Conservation (phyloP, 2,797 vertebrate species). For the Cossypha polioptera region DNA sequence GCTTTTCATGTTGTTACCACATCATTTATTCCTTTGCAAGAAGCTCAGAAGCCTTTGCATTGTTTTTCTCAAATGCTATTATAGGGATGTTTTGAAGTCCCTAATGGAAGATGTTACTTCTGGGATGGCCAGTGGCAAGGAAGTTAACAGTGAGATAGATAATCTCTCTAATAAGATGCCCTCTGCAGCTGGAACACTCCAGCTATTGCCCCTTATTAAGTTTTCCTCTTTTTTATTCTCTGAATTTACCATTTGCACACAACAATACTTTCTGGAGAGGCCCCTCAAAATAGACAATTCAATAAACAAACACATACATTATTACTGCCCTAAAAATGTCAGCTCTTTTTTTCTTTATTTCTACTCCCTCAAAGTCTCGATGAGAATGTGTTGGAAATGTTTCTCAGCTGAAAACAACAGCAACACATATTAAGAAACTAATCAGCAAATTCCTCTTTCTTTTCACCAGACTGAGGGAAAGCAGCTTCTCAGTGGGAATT, state of each 20-base stretch:
- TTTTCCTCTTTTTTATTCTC: neutral
- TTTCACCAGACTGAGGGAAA: neutral
- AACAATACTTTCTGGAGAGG: neutral
- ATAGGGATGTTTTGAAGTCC: neutral
- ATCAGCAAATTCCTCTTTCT: slow-evolving; percentile 39
- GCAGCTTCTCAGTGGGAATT: slow-evolving; percentile 11
- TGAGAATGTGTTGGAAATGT: neutral
- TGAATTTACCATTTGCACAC: neutral
- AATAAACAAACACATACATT: slow-evolving; percentile 28
- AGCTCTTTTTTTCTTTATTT: neutral
- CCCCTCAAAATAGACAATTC: neutral
- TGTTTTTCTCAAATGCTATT: neutral
- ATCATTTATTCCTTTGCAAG: neutral
- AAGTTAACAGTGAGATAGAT: neutral
- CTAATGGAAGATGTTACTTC: neutral
- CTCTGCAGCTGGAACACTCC: neutral
- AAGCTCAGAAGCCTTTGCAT: neutral
- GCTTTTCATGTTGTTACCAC: neutral
- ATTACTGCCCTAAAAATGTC: neutral
- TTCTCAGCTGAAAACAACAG: slow-evolving; percentile 29
- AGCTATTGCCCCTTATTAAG: neutral
- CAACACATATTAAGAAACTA: slow-evolving; percentile 21
- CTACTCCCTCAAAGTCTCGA: neutral
- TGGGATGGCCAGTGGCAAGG: slow-evolving; percentile 13
- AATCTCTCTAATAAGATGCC: neutral